These are phyloP conservation scores for Agapornis roseicollis DNA, from an alignment of 2,113 vertebrate genomes.

Conservation along the genomic window DNA sequence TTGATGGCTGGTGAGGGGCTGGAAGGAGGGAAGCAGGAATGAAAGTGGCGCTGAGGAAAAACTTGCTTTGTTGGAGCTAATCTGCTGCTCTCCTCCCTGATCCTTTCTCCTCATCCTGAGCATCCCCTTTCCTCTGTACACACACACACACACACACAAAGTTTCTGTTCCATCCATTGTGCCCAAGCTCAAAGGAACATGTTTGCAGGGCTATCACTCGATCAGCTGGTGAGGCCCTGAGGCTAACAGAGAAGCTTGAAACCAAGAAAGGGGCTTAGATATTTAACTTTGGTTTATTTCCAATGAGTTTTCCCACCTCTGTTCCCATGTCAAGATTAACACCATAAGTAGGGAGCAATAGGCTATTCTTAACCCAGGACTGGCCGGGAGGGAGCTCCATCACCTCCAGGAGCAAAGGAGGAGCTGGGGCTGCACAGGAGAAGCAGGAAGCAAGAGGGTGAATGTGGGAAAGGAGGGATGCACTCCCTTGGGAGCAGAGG, in stretches of 20 bases:
- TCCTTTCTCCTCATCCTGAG: neutral
- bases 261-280: neutral
- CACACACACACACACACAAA: neutral
- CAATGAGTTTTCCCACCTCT: neutral
- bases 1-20: neutral
- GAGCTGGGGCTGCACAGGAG: accelerated
- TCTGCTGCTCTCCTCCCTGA: neutral
- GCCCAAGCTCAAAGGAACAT: accelerated
- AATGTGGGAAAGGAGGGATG: neutral
- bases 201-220: neutral
- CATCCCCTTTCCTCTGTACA: neutral
- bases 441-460: neutral
- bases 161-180: neutral
- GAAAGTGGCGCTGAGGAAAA: accelerated
- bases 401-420: neutral
- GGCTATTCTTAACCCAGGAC: neutral
- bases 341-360: accelerated
- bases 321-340: neutral
- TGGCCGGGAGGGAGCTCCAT: neutral
- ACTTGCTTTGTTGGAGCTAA: neutral
- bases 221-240: neutral
- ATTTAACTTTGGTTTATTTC: neutral
- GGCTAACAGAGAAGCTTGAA: neutral
- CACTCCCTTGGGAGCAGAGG: neutral
- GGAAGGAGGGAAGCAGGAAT: neutral